Percentiles rank a stretch among this genome's conserved stretches.
phyloP scores from a whole-genome alignment of 2,888 invertebrate species.

The Pseudococcus jackbeardsleyi region DNA sequence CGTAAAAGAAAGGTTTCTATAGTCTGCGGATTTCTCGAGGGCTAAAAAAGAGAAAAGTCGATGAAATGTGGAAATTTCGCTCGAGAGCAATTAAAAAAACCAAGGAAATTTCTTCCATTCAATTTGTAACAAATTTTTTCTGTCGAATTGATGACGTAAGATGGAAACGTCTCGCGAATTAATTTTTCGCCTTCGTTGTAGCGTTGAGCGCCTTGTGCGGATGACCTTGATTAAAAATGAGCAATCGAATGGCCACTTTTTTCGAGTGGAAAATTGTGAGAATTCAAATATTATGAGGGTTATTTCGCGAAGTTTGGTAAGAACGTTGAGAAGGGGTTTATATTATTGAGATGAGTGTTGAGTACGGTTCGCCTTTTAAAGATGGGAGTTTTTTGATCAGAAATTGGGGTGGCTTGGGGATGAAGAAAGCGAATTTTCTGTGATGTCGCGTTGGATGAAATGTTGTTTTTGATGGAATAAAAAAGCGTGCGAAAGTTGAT shows the following conservation, averaged over 20 bases:
- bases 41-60: background rate
- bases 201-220: background rate
- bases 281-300: background rate
- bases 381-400: too few species aligned
- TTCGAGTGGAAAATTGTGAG: background rate
- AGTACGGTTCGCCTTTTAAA: too few species aligned
- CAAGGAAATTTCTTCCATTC: background rate
- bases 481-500: too few species aligned
- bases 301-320: background rate
- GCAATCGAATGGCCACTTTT: background rate
- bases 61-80: background rate
- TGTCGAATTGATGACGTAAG: background rate
- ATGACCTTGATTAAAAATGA: conserved; percentile 4
- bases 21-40: background rate
- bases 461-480: too few species aligned
- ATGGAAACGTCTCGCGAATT: conserved; percentile 1
- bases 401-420: too few species aligned
- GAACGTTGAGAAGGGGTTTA: background rate
- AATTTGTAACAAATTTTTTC: conserved; percentile 8
- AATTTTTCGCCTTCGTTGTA: background rate
- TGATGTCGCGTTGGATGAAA: too few species aligned
- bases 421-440: too few species aligned
- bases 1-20: background rate
- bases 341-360: too few species aligned
- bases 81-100: background rate